Evolutionary conservation across 2,888 invertebrate genomes (phyloP).

Genomic region (Cordylochernes scorpioides): DNA sequence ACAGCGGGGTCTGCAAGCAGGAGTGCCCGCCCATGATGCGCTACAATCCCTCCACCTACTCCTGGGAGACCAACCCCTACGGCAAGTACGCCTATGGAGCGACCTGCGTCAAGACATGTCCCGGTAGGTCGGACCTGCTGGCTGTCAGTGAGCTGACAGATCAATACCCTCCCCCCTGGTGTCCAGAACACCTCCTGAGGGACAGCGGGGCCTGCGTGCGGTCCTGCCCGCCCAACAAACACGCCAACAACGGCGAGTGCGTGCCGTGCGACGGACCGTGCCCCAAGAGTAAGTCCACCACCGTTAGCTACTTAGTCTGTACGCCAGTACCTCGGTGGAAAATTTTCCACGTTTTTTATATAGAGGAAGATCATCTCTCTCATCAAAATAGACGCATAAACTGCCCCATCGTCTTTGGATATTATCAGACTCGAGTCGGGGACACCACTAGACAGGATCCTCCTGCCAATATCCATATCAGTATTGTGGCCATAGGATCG

Average conservation of each 20-base stretch:
- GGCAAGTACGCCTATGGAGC: constrained; percentile 94
- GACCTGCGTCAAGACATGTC: constrained; percentile 84
- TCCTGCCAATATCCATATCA: no score
- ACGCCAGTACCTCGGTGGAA: no score
- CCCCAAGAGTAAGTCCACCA: constrained; percentile 40
- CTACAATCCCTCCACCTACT: constrained; percentile 68
- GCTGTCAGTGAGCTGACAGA: background rate
- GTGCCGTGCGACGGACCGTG: constrained; percentile 81
- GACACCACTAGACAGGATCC: no score
- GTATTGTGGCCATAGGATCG: no score
- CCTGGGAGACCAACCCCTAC: constrained; percentile 69
- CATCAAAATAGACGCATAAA: no score
- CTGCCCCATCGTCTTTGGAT: no score
- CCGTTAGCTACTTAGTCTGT: constrained; percentile 11
- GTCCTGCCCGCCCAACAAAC: constrained; percentile 64
- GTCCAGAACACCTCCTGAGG: constrained; percentile 54
- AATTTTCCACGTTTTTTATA: no score
- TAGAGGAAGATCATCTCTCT: no score
- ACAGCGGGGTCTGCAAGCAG: constrained; percentile 85
- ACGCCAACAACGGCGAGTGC: constrained; percentile 62
- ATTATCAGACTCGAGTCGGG: no score
- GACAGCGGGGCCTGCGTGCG: constrained; percentile 82
- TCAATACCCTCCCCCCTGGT: background rate
- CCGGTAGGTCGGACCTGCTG: constrained; percentile 16
- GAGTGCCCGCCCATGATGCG: constrained; percentile 82